A percentile compares a stretch with the other conserved stretches of the same genome.
These are phyloP conservation scores for Malacoraja senta DNA, from an alignment of 2,797 vertebrate species.

Conservation along the genomic window DNA sequence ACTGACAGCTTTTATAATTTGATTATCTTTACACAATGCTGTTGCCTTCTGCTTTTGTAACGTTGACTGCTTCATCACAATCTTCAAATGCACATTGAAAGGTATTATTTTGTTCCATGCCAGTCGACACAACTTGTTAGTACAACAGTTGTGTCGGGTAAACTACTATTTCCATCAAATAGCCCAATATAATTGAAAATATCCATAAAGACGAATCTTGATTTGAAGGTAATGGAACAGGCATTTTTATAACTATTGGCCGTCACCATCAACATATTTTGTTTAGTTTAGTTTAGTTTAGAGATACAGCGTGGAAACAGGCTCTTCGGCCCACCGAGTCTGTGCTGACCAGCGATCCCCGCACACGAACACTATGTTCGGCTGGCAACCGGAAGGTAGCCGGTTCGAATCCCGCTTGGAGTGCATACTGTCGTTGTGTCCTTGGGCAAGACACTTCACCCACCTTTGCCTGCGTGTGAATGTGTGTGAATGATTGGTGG, in stretches of 20 bases:
- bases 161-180: not conserved
- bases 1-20: slow-evolving; percentile 9
- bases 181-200: not conserved
- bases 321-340: too few species aligned
- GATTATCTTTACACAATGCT: not conserved
- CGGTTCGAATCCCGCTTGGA: too few species aligned
- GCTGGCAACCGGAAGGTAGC: too few species aligned
- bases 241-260: not conserved
- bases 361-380: too few species aligned
- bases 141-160: not conserved
- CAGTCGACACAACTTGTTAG: not conserved
- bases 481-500: too few species aligned
- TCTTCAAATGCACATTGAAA: not conserved
- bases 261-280: not conserved
- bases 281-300: too few species aligned
- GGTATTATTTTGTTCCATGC: not conserved
- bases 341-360: too few species aligned
- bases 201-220: not conserved
- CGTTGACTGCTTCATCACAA: slow-evolving; percentile 7
- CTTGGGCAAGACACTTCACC: too few species aligned
- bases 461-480: too few species aligned
- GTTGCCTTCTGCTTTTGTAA: not conserved
- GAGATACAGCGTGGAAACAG: too few species aligned
- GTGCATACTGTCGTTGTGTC: too few species aligned
- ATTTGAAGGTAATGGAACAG: not conserved